Percentiles rank a stretch among this genome's conserved stretches.
Evolutionary conservation across 1,140 invertebrate species (phyloP).

Genomic region (Ceratosolen fusciceps): DNA sequence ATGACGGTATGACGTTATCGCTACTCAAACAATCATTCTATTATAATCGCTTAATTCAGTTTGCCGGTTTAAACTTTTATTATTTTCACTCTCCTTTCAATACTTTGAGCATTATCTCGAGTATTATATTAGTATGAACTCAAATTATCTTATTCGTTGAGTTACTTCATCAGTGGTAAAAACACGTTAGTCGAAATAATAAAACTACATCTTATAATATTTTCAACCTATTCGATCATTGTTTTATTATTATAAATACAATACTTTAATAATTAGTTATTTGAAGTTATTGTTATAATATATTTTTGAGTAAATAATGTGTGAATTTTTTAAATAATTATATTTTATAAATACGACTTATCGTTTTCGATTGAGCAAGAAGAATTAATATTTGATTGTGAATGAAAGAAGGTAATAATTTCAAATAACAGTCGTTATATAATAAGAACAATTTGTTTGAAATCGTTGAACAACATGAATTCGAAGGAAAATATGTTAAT

Average conservation of each 20-base stretch:
- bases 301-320: too few species aligned
- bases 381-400: not conserved
- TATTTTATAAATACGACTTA: not conserved
- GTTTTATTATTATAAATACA: not conserved
- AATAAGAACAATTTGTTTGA: not conserved
- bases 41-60: not conserved
- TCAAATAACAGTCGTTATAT: too few species aligned
- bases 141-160: not conserved
- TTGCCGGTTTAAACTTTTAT: not conserved
- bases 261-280: not conserved
- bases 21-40: conserved; percentile 10
- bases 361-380: not conserved
- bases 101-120: not conserved
- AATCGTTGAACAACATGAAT: not conserved
- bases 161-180: not conserved
- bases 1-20: not conserved
- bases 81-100: not conserved
- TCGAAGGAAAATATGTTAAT: conserved; percentile 29
- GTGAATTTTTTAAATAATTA: not conserved
- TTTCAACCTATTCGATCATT: not conserved
- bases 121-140: not conserved
- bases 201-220: not conserved
- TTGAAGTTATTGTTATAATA: not conserved
- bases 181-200: not conserved
- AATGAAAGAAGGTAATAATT: too few species aligned